These are phyloP conservation scores for Rhodinocichla rosea DNA, from an alignment of 2,113 vertebrate species.

Conservation along the genomic window DNA sequence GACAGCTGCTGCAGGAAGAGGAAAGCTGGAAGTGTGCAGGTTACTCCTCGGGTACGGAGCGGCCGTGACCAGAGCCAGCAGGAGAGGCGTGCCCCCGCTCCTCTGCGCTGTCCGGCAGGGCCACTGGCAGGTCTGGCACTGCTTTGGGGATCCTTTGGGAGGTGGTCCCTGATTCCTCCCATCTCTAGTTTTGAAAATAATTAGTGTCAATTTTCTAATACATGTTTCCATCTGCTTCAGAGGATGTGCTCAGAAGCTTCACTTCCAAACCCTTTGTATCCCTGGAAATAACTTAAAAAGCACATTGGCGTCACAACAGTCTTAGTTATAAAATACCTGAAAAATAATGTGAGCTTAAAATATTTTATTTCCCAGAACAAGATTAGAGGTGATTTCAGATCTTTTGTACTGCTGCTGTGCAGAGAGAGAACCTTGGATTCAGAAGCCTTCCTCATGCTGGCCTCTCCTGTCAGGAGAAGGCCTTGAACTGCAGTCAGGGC, in stretches of 20 bases:
- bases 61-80: conserved; percentile 80
- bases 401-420: neutral
- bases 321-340: neutral
- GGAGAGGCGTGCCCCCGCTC: conserved; percentile 83
- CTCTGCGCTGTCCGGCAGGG: conserved; percentile 94
- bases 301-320: too few species aligned
- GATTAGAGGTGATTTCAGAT: neutral
- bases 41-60: conserved; percentile 82
- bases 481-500: neutral
- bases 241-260: neutral
- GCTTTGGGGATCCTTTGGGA: rapidly evolving
- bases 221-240: rapidly evolving
- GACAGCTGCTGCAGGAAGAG: conserved; percentile 90
- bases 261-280: neutral
- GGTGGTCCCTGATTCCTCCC: rapidly evolving
- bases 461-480: neutral
- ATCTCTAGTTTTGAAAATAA: too few species aligned
- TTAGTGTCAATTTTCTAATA: neutral
- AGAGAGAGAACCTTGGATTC: neutral
- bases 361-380: neutral
- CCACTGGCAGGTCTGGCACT: conserved; percentile 88
- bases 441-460: neutral
- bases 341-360: neutral
- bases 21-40: conserved; percentile 88
- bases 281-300: neutral